Evolutionary conservation across 2,797 vertebrate species (phyloP), one percentile per base, ranked within the genome.

Genomic region (Kryptolebias ocellatus): DNA sequence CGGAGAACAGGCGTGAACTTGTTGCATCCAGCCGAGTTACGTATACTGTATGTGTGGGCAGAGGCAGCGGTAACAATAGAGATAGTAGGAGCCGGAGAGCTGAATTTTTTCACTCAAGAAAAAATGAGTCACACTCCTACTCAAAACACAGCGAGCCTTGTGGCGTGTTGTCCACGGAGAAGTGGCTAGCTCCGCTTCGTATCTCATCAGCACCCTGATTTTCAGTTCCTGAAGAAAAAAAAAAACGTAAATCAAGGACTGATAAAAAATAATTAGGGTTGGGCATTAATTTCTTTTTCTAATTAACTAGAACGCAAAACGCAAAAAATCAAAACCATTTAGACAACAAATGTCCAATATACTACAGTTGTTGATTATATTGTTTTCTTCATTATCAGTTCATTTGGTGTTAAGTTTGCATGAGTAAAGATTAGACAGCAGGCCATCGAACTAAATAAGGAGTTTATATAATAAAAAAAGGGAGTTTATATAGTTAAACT

Each of bases 51-150:
- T 85, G 83, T 89, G 90, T 92, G 86, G 89, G 88, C 69, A 88
- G 87, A 84, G 54, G 84, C 79, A 81, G 83, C 79, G 79, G 83
- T 78, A 89, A 90, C 89, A 90, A 90, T 89, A 86, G 85, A 88
- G 88, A 87, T 84, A 87, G 87, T 85, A 87, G 87, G 89, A 85
- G 88, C 82, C 80, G 90, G 79, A 83, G 83, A 86, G 79, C 80
- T 85, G 87, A 88, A 78, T 87, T 86, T 89, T 90, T 90, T 81
- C 85, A 87, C 88, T 83, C 83, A 83, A 90, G 84, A 89, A 87
- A 83, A 90, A 90, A 90, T 86, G 85, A 90, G 83, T 91, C 89
- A 90, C 85, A 87, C 85, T 90, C 90, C 90, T 72, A 90, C 90
- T 87, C 88, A 85, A 79, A 90, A 89, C 83, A 89, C 80, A 83